These are phyloP conservation scores for Habropoda laboriosa DNA, from an alignment of 1,140 invertebrate species.

Conservation along the genomic window DNA sequence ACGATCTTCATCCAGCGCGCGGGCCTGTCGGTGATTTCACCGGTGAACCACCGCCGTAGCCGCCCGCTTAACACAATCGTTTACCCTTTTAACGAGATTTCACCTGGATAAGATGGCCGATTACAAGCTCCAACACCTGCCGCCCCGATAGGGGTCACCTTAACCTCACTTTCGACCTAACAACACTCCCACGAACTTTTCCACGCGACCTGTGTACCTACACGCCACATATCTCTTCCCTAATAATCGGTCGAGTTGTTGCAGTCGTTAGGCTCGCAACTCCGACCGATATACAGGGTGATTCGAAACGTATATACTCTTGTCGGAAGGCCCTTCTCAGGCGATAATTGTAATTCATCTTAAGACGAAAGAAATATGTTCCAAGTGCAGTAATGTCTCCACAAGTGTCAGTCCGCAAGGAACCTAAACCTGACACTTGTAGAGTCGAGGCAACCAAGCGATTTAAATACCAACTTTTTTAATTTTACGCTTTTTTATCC, in stretches of 20 bases:
- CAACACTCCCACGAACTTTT: conserved; percentile 54
- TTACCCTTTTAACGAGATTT: conserved; percentile 56
- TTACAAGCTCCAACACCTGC: conserved; percentile 46
- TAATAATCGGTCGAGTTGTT: conserved; percentile 40
- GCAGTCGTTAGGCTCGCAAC: not conserved
- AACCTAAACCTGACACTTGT: no score
- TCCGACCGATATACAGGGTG: no score
- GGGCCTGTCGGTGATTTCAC: conserved; percentile 34
- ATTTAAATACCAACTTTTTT: no score
- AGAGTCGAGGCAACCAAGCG: no score
- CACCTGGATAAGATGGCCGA: conserved; percentile 48
- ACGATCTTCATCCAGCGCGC: conserved; percentile 44
- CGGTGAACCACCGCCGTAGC: not conserved
- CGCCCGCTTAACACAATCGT: conserved; percentile 13
- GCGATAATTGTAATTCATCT: no score
- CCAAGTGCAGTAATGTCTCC: no score
- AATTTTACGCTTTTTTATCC: no score
- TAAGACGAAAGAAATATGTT: no score
- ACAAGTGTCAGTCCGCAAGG: no score
- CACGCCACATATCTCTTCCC: conserved; percentile 27
- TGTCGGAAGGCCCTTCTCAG: no score
- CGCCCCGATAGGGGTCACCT: conserved; percentile 30
- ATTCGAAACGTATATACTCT: no score
- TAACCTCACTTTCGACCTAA: conserved; percentile 20
- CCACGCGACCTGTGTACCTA: conserved; percentile 8